These are phyloP conservation scores for Scaptomyza pallida DNA, from an alignment of 1,140 invertebrate species.

Conservation along the genomic window DNA sequence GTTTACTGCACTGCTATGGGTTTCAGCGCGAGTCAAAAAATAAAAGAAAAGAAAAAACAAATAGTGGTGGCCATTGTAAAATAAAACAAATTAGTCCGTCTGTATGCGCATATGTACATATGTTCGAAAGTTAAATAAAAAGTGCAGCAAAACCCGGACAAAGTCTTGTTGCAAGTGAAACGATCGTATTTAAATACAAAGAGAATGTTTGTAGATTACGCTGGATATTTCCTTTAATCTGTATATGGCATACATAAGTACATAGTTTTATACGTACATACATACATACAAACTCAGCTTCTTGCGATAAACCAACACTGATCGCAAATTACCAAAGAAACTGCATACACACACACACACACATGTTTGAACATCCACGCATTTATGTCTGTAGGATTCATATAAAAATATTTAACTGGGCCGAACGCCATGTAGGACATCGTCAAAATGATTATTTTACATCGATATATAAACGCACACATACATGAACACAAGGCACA, in stretches of 20 bases:
- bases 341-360: background rate
- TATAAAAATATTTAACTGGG: background rate
- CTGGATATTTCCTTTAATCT: background rate
- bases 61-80: constrained; percentile 38
- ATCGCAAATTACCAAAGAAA: constrained; percentile 2
- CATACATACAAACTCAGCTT: constrained; percentile 9
- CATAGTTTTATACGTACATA: too few species aligned
- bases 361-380: background rate
- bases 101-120: constrained; percentile 5
- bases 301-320: constrained; percentile 1
- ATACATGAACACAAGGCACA: constrained; percentile 4
- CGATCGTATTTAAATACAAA: constrained; percentile 8
- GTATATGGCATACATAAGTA: too few species aligned
- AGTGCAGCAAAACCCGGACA: background rate
- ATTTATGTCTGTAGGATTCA: background rate
- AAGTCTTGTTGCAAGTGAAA: constrained; percentile 2
- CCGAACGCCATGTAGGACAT: background rate
- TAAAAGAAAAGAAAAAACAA: constrained; percentile 40
- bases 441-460: background rate
- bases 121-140: background rate
- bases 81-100: constrained; percentile 12
- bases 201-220: background rate
- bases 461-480: background rate
- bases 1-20: constrained; percentile 55
- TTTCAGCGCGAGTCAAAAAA: constrained; percentile 50